Evolutionary conservation across 2,113 vertebrate species (phyloP).

Genomic region (Malurus cyaneus): DNA sequence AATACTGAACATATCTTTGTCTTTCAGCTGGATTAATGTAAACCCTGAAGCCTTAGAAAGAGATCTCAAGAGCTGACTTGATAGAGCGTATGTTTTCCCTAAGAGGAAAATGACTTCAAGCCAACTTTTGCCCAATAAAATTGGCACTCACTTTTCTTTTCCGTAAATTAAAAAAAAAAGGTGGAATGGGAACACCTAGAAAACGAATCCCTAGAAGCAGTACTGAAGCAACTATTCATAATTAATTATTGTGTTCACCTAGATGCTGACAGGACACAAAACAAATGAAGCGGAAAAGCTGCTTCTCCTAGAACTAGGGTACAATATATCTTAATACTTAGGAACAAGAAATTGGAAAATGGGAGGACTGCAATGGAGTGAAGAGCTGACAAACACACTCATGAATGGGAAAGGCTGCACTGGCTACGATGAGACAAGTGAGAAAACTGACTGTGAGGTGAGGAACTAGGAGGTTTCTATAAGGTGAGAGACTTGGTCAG

Average conservation of each 20-base stretch:
- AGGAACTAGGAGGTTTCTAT: not conserved
- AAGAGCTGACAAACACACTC: constrained; percentile 7
- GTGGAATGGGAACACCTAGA: not conserved
- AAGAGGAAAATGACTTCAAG: not conserved
- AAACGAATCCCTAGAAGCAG: not conserved
- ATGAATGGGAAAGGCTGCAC: not conserved
- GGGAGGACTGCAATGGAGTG: not conserved
- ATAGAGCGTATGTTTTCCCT: not conserved
- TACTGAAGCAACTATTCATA: constrained; percentile 32
- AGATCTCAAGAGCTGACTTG: not conserved
- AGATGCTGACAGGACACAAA: constrained; percentile 47
- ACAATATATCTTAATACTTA: constrained; percentile 52
- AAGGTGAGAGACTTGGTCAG: not conserved
- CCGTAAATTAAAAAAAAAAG: not conserved
- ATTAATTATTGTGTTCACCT: constrained; percentile 55
- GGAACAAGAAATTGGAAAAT: not conserved
- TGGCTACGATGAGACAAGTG: not conserved
- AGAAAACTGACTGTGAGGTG: not conserved
- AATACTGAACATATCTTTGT: not conserved
- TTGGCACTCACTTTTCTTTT: not conserved
- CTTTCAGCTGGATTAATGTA: not conserved
- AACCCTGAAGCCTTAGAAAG: constrained; percentile 1
- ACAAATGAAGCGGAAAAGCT: constrained; percentile 53
- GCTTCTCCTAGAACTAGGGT: constrained; percentile 31
- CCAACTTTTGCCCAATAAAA: not conserved